These are phyloP conservation scores for Poecilia gillii DNA, from an alignment of 2,797 vertebrate genomes.

Conservation along the genomic window DNA sequence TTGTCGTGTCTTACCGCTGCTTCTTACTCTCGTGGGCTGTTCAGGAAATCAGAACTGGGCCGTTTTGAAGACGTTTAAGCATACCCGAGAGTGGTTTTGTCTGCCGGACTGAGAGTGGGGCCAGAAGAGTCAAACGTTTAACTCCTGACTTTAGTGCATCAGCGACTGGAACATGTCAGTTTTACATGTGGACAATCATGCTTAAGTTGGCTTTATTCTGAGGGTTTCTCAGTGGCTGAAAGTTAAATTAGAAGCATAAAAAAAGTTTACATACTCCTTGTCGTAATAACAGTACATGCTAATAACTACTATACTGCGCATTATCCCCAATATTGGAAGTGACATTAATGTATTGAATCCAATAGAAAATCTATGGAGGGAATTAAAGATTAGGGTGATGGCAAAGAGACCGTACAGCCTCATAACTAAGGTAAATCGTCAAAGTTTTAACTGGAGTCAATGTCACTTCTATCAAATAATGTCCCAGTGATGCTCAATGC, in stretches of 20 bases:
- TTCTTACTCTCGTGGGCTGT: constrained; percentile 29
- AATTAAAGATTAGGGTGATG: not conserved
- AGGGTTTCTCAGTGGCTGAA: not conserved
- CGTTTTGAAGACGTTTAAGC: constrained; percentile 30
- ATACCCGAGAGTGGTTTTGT: not conserved
- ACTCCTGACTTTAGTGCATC: not conserved
- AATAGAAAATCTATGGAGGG: not conserved
- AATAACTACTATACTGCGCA: not conserved
- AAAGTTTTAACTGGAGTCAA: not conserved
- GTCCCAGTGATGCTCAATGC: not conserved
- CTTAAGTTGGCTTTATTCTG: not conserved
- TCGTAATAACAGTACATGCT: not conserved
- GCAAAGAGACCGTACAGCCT: not conserved
- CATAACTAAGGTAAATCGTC: not conserved
- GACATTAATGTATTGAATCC: not conserved
- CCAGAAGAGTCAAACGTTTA: not conserved
- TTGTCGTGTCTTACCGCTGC: constrained; percentile 32
- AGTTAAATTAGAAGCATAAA: not conserved
- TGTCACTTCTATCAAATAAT: not conserved
- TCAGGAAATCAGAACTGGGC: constrained; percentile 10
- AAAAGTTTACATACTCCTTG: not conserved
- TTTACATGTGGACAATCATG: not conserved
- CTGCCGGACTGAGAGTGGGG: not conserved
- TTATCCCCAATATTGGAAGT: not conserved
- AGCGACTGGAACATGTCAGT: not conserved